Conservation (phyloP, 1,140 invertebrate species). For the Heliothis virescens region DNA sequence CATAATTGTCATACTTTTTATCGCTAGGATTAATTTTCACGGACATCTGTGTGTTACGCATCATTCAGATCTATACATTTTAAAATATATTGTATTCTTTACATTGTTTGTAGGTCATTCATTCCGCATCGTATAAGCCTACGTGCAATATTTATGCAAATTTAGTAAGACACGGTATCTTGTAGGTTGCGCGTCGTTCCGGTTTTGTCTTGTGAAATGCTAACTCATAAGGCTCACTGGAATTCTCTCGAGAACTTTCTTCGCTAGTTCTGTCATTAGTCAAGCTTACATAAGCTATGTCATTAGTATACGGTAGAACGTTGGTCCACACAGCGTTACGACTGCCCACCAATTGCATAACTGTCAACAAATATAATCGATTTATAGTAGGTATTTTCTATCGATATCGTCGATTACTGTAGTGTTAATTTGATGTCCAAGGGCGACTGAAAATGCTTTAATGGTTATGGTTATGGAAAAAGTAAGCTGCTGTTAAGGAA, state of each 20-base stretch:
- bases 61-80: too few species aligned
- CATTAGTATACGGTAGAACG: background rate
- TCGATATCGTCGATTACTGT: background rate
- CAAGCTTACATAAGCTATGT: slow-evolving; percentile 5
- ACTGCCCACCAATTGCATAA: background rate
- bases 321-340: slow-evolving; percentile 12
- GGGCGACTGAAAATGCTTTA: background rate
- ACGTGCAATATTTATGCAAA: too few species aligned
- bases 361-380: background rate
- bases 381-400: background rate
- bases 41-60: too few species aligned
- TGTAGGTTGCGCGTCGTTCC: too few species aligned
- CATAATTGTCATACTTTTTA: too few species aligned
- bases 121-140: too few species aligned
- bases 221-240: slow-evolving; percentile 1
- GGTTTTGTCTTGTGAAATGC: background rate
- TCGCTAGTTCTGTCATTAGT: slow-evolving; percentile 17
- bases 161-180: too few species aligned
- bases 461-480: too few species aligned
- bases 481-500: too few species aligned
- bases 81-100: too few species aligned
- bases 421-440: background rate
- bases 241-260: slow-evolving; percentile 31
- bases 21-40: too few species aligned
- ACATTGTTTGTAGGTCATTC: too few species aligned